Percentiles rank a stretch among this genome's conserved stretches.
These are phyloP conservation scores for Polyommatus icarus DNA, from an alignment of 2,888 invertebrate species.

Conservation along the genomic window DNA sequence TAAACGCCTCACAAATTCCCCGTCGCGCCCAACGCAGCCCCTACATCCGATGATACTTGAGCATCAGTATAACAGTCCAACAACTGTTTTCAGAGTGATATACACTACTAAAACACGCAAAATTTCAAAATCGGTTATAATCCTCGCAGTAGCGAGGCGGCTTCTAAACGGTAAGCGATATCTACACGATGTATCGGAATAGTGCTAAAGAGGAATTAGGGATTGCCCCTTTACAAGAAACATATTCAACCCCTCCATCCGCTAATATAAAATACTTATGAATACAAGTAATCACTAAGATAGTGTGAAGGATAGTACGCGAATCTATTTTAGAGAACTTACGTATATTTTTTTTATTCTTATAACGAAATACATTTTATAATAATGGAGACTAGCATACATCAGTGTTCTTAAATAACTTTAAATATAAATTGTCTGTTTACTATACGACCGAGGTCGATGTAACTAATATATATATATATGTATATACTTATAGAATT, in stretches of 20 bases:
- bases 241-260: slow-evolving; percentile 39
- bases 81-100: slow-evolving; percentile 51
- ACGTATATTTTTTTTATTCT: slow-evolving; percentile 59
- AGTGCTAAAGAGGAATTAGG: slow-evolving; percentile 33
- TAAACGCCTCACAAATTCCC: slow-evolving; percentile 43
- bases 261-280: slow-evolving; percentile 56
- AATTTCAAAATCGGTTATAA: slow-evolving; percentile 39
- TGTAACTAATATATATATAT: slow-evolving; percentile 38
- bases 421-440: slow-evolving; percentile 55
- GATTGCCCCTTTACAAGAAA: slow-evolving; percentile 36
- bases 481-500: slow-evolving; percentile 39
- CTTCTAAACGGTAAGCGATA: slow-evolving; percentile 42
- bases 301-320: slow-evolving; percentile 55
- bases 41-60: slow-evolving; percentile 48
- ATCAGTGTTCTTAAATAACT: slow-evolving; percentile 64
- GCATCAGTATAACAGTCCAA: slow-evolving; percentile 40
- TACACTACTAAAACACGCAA: slow-evolving; percentile 42
- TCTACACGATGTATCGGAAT: slow-evolving; percentile 42
- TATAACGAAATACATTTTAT: slow-evolving; percentile 60
- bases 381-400: slow-evolving; percentile 79
- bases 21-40: slow-evolving; percentile 40
- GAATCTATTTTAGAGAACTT: slow-evolving; percentile 58
- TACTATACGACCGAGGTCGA: slow-evolving; percentile 45
- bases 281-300: slow-evolving; percentile 59
- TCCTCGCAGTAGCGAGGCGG: slow-evolving; percentile 35